phyloP scores from a whole-genome alignment of 2,888 invertebrate genomes.

The Podabrus alpinus region DNA sequence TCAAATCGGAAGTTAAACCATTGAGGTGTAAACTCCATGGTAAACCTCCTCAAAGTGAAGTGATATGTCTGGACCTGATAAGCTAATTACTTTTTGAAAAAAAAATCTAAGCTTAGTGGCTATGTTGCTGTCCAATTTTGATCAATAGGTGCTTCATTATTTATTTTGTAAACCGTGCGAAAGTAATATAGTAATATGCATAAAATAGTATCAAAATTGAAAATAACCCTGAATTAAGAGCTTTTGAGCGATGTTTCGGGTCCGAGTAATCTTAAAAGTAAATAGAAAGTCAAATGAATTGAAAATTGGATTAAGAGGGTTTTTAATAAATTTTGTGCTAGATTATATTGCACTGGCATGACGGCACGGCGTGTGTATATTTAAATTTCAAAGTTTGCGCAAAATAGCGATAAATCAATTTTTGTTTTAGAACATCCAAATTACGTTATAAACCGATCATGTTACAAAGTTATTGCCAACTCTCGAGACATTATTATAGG shows the following conservation, averaged over 20 bases:
- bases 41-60: no score
- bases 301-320: not conserved
- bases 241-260: not conserved
- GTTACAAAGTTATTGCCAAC: slow-evolving; percentile 41
- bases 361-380: not conserved
- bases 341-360: not conserved
- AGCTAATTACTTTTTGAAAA: no score
- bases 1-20: no score
- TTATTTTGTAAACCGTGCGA: no score
- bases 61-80: no score
- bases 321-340: not conserved
- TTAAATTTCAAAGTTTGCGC: not conserved
- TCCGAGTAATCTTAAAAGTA: not conserved
- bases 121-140: no score
- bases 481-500: slow-evolving; percentile 41
- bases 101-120: no score
- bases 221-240: not conserved
- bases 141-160: no score
- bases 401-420: not conserved
- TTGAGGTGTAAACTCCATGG: no score
- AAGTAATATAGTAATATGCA: no score
- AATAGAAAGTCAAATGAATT: not conserved
- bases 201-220: not conserved
- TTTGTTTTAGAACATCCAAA: slow-evolving; percentile 2
- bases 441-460: slow-evolving; percentile 34